Percentiles rank a stretch among this genome's conserved stretches.
Evolutionary conservation across 2,113 vertebrate genomes (phyloP).

Genomic region (Cariama cristata): DNA sequence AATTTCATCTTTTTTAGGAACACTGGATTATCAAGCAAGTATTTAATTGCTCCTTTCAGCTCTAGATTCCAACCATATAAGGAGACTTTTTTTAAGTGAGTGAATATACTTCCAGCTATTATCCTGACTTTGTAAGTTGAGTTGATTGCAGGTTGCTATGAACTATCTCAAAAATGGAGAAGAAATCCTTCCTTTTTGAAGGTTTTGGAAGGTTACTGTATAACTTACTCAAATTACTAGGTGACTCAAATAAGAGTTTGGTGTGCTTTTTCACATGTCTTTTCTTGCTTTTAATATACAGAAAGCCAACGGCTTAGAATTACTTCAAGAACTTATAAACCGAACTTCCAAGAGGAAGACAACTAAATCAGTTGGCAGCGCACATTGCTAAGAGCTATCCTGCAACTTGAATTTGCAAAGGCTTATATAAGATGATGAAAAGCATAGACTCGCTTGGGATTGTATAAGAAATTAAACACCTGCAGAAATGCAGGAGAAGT

Average conservation of each 20-base stretch:
- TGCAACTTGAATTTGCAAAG: not conserved
- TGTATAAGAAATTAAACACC: not conserved
- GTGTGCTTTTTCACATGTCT: not conserved
- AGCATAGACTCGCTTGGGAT: not conserved
- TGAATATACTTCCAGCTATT: not conserved
- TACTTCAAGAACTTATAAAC: not conserved
- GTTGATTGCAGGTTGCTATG: not conserved
- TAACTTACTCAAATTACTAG: not conserved
- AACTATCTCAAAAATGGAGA: not conserved
- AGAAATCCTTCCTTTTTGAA: not conserved
- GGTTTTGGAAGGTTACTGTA: not conserved
- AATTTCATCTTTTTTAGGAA: conserved; percentile 13
- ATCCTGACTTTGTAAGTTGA: accelerated
- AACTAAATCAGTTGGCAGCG: not conserved
- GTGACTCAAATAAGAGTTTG: not conserved
- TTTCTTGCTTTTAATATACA: not conserved
- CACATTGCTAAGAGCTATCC: not conserved
- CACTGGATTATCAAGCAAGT: not conserved
- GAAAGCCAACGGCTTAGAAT: not conserved
- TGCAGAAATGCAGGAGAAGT: not conserved
- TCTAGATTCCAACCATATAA: not conserved
- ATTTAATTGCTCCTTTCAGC: not conserved
- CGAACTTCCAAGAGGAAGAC: not conserved
- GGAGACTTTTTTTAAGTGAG: not conserved
- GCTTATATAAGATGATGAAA: not conserved